Evolutionary conservation across 2,888 invertebrate species (phyloP).

Genomic region (Geotrupes spiniger): DNA sequence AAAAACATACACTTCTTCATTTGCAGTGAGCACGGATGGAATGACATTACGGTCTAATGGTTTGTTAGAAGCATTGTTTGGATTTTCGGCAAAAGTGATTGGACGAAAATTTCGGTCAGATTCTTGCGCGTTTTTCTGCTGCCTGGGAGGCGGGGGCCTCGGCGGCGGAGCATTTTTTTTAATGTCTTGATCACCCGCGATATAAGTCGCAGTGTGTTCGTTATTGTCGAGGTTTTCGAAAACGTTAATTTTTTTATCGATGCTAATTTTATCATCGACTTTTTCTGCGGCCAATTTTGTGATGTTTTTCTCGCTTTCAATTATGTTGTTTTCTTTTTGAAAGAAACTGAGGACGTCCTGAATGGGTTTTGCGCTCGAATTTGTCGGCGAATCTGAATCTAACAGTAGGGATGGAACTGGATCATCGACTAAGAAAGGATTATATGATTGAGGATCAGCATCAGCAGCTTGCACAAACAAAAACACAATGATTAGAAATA

Average conservation of each 20-base stretch:
- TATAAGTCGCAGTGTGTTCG: neutral
- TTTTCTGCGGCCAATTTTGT: slow-evolving; percentile 20
- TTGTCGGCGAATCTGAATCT: slow-evolving; percentile 36
- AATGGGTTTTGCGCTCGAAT: slow-evolving; percentile 36
- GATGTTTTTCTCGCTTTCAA: slow-evolving; percentile 13
- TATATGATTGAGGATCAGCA: slow-evolving; percentile 39
- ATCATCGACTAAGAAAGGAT: slow-evolving; percentile 48
- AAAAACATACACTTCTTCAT: slow-evolving; percentile 38
- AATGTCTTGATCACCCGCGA: neutral
- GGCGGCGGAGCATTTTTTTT: slow-evolving; percentile 35
- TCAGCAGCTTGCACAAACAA: slow-evolving; percentile 48
- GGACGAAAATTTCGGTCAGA: neutral
- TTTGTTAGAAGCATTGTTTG: slow-evolving; percentile 1
- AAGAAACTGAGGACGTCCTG: slow-evolving; percentile 47
- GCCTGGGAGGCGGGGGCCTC: slow-evolving; percentile 48
- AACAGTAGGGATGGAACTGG: slow-evolving; percentile 42
- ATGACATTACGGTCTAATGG: slow-evolving; percentile 26
- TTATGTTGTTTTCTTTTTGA: slow-evolving; percentile 39
- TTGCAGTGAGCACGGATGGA: slow-evolving; percentile 35
- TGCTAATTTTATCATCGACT: slow-evolving; percentile 24
- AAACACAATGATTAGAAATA: slow-evolving; percentile 25
- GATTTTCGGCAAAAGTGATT: too few relatives aligned
- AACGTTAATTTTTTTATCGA: slow-evolving; percentile 10
- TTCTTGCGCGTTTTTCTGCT: slow-evolving; percentile 35
- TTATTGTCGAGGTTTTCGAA: neutral